These are phyloP conservation scores for Rhinophrynus dorsalis DNA, from an alignment of 2,797 vertebrate species.

Conservation along the genomic window DNA sequence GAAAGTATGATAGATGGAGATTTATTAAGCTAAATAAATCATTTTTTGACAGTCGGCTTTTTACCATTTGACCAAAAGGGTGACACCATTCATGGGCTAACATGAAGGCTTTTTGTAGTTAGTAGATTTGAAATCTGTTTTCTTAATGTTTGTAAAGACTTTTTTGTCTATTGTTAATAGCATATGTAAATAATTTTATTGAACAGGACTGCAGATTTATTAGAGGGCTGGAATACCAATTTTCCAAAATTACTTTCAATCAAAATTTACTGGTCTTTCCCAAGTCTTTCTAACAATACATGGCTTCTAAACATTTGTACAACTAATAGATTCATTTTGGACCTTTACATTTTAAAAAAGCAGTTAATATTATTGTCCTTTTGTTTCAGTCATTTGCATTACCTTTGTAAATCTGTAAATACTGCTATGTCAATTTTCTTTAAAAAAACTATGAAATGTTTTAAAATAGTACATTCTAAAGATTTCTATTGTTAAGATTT, in stretches of 20 bases:
- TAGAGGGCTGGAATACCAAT: neutral
- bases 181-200: slow-evolving; percentile 11
- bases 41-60: slow-evolving; percentile 48
- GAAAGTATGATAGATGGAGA: slow-evolving; percentile 48
- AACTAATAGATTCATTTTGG: no score
- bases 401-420: no score
- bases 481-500: no score
- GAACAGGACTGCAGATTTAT: neutral
- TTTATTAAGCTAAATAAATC: slow-evolving; percentile 50
- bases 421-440: no score
- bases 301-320: no score
- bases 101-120: slow-evolving; percentile 40
- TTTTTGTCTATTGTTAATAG: slow-evolving; percentile 8
- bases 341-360: no score
- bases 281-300: neutral
- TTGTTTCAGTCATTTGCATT: no score
- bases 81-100: slow-evolving; percentile 32
- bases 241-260: neutral
- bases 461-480: no score
- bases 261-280: neutral
- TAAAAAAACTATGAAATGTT: no score
- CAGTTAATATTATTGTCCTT: no score
- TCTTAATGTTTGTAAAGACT: neutral
- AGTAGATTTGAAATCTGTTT: slow-evolving; percentile 22
- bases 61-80: slow-evolving; percentile 34